A percentile compares a stretch with the other conserved stretches of the same genome.
Conservation (phyloP, 2,888 invertebrate genomes). For the Drosophila melanocephala region DNA sequence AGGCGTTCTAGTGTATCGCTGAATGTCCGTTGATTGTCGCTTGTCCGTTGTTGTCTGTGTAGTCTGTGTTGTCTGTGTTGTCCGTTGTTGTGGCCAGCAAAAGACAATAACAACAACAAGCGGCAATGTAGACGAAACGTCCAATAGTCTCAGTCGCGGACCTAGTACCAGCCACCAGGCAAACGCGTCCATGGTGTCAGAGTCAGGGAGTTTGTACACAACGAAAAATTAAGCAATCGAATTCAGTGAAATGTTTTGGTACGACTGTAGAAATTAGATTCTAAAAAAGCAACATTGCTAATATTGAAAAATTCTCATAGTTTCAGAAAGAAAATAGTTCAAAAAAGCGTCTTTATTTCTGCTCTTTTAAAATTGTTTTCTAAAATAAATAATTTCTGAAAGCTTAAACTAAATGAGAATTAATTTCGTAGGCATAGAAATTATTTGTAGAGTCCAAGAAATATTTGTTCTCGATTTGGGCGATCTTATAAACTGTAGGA, state of each 20-base stretch:
- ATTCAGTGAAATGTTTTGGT: neutral
- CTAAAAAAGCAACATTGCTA: neutral
- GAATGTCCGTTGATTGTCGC: slow-evolving; percentile 33
- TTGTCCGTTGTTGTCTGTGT: slow-evolving; percentile 38
- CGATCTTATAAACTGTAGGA: neutral
- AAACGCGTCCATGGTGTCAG: slow-evolving; percentile 27
- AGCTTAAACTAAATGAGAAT: neutral
- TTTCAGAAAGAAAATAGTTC: neutral
- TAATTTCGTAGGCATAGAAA: neutral
- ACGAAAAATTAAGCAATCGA: neutral
- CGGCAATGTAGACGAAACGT: slow-evolving; percentile 55
- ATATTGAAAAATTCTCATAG: neutral
- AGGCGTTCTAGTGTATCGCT: slow-evolving; percentile 50
- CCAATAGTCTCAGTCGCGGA: slow-evolving; percentile 23
- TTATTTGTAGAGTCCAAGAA: neutral
- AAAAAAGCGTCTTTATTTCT: neutral
- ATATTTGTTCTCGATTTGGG: neutral
- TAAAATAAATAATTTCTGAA: neutral
- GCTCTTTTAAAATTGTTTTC: neutral
- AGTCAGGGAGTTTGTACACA: slow-evolving; percentile 12
- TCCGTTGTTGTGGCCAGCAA: slow-evolving; percentile 53
- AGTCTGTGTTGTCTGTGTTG: slow-evolving; percentile 21
- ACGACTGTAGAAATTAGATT: neutral
- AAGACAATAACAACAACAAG: slow-evolving; percentile 55
- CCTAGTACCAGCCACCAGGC: slow-evolving; percentile 31